Evolutionary conservation across 2,888 invertebrate genomes (phyloP).

Genomic region (Bibio marci): DNA sequence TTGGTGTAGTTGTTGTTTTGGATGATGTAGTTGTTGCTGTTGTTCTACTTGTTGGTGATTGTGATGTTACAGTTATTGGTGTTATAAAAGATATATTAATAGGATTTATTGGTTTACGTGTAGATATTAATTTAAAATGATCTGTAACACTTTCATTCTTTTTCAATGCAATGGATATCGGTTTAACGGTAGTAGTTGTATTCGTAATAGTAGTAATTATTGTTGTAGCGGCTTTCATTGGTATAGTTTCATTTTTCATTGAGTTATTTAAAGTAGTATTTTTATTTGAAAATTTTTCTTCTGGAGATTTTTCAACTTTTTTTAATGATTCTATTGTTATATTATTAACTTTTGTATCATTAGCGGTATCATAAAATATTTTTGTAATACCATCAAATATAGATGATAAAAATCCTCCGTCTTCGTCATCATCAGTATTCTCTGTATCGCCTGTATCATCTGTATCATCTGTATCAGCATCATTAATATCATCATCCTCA

Average conservation of each 20-base stretch:
- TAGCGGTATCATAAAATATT: background rate
- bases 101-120: too few species aligned
- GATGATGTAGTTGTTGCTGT: background rate
- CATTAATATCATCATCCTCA: background rate
- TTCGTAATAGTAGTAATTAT: background rate
- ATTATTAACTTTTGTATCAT: background rate
- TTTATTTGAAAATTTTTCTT: background rate
- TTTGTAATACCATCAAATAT: background rate
- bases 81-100: too few species aligned
- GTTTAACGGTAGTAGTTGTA: background rate
- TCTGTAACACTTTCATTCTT: too few species aligned
- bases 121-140: too few species aligned
- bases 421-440: background rate
- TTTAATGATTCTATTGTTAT: background rate
- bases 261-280: background rate
- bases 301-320: background rate
- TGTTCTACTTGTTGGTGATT: background rate
- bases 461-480: constrained; percentile 1
- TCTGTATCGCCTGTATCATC: constrained; percentile 1
- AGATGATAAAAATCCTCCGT: background rate
- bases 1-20: background rate
- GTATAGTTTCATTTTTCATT: background rate
- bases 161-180: too few species aligned
- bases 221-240: background rate
- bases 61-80: background rate